Conservation (phyloP, 2,113 vertebrate species). For the Gobiocypris rarus region DNA sequence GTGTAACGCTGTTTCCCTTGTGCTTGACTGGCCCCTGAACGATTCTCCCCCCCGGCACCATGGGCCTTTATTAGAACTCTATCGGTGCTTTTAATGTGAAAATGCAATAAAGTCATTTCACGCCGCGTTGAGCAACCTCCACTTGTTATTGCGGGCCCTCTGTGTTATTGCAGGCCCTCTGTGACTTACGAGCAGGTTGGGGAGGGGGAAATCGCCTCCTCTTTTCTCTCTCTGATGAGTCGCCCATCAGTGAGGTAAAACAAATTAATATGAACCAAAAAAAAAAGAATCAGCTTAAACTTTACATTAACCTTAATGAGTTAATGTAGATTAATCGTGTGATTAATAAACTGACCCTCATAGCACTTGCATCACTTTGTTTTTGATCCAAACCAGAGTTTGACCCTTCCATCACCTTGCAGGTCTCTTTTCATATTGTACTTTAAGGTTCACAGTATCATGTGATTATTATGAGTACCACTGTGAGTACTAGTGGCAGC, state of each 20-base stretch:
- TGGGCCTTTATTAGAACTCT: slow-evolving; percentile 76
- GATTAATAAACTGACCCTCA: background rate
- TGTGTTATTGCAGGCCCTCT: slow-evolving; percentile 69
- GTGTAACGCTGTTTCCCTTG: slow-evolving; percentile 46
- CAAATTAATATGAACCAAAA: background rate
- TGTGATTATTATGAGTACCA: background rate
- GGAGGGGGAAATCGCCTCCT: slow-evolving; percentile 28
- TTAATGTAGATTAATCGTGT: background rate
- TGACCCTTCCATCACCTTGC: background rate
- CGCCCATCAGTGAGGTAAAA: slow-evolving; percentile 18
- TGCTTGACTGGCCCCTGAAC: slow-evolving; percentile 67
- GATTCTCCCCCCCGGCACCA: slow-evolving; percentile 69
- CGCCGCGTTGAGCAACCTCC: slow-evolving; percentile 77
- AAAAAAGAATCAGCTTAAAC: background rate
- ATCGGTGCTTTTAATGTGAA: slow-evolving; percentile 79
- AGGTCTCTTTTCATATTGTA: background rate
- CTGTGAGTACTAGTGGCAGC: background rate
- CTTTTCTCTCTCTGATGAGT: slow-evolving; percentile 39
- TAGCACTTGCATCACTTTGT: background rate
- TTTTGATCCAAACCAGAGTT: background rate
- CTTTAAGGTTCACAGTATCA: background rate
- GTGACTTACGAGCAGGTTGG: slow-evolving; percentile 60
- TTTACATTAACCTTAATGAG: background rate
- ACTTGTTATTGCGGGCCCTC: slow-evolving; percentile 73
- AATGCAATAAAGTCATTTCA: slow-evolving; percentile 82